Conservation (phyloP, 2,113 vertebrate species). For the Charina bottae region DNA sequence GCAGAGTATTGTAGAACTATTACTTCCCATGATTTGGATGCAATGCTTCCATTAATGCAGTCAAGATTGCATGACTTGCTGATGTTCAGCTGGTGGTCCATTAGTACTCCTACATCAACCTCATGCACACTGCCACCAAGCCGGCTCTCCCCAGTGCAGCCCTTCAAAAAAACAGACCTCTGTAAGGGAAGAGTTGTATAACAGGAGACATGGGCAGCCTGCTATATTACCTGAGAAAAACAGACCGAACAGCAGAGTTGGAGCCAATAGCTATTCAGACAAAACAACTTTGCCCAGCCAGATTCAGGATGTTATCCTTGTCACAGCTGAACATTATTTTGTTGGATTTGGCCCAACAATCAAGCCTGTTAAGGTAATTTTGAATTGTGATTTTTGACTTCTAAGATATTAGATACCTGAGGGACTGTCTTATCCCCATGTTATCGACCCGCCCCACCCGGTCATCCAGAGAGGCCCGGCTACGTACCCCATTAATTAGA, state of each 20-base stretch:
- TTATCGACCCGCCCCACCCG: too few species aligned
- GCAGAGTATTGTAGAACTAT: not conserved
- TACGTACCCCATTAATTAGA: too few species aligned
- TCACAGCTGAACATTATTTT: not conserved
- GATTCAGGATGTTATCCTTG: not conserved
- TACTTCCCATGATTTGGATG: not conserved
- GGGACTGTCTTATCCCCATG: too few species aligned
- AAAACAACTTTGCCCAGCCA: not conserved
- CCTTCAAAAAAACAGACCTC: not conserved
- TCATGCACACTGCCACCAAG: not conserved
- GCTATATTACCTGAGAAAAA: not conserved
- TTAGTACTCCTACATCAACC: not conserved
- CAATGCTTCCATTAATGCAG: not conserved
- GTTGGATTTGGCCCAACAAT: not conserved
- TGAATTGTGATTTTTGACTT: not conserved
- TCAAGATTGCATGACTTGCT: not conserved
- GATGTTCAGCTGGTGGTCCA: not conserved
- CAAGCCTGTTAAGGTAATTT: not conserved
- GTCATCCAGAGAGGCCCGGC: too few species aligned
- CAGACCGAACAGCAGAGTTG: not conserved
- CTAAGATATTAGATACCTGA: not conserved
- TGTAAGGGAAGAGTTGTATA: not conserved
- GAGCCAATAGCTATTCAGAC: not conserved
- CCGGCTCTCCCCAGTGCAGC: not conserved
- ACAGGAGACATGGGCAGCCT: not conserved